Base-by-base conservation (phyloP, 2,797 vertebrate genomes). In the Enteromius thamalakanensis region DNA sequence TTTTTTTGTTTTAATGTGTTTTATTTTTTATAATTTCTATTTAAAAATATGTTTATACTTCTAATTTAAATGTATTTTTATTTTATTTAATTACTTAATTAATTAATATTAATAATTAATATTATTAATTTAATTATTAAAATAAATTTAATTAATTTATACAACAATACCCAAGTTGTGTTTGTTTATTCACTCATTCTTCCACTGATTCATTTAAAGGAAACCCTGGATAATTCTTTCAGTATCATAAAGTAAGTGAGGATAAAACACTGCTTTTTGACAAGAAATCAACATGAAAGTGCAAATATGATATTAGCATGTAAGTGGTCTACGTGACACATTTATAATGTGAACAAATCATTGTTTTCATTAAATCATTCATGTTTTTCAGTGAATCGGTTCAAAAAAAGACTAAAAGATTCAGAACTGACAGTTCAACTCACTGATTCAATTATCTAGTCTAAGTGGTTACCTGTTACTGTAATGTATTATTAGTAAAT, bases 331-430 rank as follows among this genome's bases (percentile, higher is more conserved):
- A 15, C 2, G 2, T 40, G 5, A 42, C 0, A 6, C 17, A n/a
- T 42, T 68, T 21, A 42, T 42, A 68, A 3, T 68, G 37, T 69
- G 10, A 69, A 69, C 67, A 69, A 69, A 45, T 69, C 32, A 42
- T 23, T 26, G 6, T 26, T 70, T 26, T 17, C 23, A 4, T 4
- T 70, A 5, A 70, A 26, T 45, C 0, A 0, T 40, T 68, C 10
- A 26, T 29, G 8, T 67, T 49, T 71, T 71, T 17, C 45, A 71
- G 4, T 49, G 8, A 51, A 72, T 34, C 17, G 6, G 26, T 72
- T 72, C 26, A 51, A 11, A 51, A 21, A 19, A 11, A 34, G 26
- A 32, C 47, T 51, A 17, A 51, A 51, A 32, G 19, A 71, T 71
- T 51, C 0, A 26, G 26, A 26, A 26, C 26, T 26, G 26, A 26